Percentiles rank a stretch among this genome's conserved stretches.
Evolutionary conservation across 2,888 invertebrate species (phyloP).

Genomic region (Thymelicus lineola): DNA sequence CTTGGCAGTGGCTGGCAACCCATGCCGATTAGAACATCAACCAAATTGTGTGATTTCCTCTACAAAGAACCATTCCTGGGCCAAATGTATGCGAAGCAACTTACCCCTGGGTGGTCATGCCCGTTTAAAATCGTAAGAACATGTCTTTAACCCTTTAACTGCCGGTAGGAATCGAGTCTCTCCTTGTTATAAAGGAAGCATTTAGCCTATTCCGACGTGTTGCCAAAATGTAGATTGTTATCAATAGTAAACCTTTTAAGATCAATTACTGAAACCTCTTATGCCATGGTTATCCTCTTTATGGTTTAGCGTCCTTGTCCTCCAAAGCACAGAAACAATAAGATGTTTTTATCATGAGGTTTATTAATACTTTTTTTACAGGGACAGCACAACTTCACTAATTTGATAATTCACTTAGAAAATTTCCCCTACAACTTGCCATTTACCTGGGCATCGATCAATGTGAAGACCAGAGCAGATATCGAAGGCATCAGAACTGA

Average conservation of each 20-base stretch:
- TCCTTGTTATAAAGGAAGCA: too few species aligned
- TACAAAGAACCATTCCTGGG: constrained; percentile 29
- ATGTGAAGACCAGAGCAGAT: constrained; percentile 27
- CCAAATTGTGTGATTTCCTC: constrained; percentile 25
- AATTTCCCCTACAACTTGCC: constrained; percentile 32
- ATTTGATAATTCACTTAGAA: constrained; percentile 24
- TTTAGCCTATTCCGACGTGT: too few species aligned
- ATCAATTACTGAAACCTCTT: too few species aligned
- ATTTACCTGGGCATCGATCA: constrained; percentile 33
- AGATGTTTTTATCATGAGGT: too few species aligned
- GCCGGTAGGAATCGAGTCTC: too few species aligned
- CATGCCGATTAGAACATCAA: constrained; percentile 16
- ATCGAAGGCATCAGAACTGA: constrained; percentile 19
- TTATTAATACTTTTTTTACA: neutral
- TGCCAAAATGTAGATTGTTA: too few species aligned
- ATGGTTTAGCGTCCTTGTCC: too few species aligned
- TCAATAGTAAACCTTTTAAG: too few species aligned
- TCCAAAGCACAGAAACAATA: too few species aligned
- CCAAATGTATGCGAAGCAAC: constrained; percentile 28
- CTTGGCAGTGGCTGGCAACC: constrained; percentile 28
- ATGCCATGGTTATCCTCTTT: too few species aligned
- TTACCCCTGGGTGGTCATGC: constrained; percentile 26
- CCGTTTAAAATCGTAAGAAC: constrained; percentile 23
- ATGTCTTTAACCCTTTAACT: neutral
- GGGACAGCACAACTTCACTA: constrained; percentile 15